phyloP scores from a whole-genome alignment of 2,888 invertebrate genomes.

The Cephus spinipes region DNA sequence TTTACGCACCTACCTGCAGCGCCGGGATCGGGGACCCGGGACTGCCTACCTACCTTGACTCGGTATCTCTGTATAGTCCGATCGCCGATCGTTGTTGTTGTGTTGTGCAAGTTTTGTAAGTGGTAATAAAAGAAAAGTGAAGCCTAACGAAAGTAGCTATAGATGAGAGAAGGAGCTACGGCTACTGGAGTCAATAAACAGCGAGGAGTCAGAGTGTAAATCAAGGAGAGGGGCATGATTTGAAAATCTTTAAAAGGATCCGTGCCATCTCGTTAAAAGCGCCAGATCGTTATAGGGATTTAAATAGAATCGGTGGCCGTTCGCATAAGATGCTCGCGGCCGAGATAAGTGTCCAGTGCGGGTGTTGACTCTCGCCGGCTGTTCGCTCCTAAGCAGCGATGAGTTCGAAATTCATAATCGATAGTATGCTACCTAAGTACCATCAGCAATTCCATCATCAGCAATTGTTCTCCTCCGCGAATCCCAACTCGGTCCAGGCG shows the following conservation, averaged over 20 bases:
- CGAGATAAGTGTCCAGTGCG: constrained; percentile 34
- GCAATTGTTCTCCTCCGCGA: constrained; percentile 75
- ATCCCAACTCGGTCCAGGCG: constrained; percentile 79
- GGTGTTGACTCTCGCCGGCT: constrained; percentile 45
- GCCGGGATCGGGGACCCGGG: neutral
- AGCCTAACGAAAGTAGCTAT: constrained; percentile 24
- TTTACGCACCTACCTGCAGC: neutral
- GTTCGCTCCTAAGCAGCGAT: constrained; percentile 73
- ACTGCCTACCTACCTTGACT: neutral
- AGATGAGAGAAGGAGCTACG: constrained; percentile 25
- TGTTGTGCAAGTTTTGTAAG: constrained; percentile 57
- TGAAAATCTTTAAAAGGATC: neutral
- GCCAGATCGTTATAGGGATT: neutral
- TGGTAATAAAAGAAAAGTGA: constrained; percentile 45
- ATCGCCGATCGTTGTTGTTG: constrained; percentile 31
- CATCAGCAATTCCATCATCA: constrained; percentile 83
- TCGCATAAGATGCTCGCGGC: neutral
- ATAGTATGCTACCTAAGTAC: constrained; percentile 98
- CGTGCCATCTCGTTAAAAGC: neutral
- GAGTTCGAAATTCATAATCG: constrained; percentile 97
- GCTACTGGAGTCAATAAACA: neutral
- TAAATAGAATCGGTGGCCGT: neutral
- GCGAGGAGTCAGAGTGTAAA: neutral
- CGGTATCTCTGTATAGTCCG: neutral
- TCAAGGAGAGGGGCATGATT: neutral